A percentile compares a stretch with the other conserved stretches of the same genome.
Conservation (phyloP, 1,140 invertebrate genomes). For the Drosophila bocqueti region DNA sequence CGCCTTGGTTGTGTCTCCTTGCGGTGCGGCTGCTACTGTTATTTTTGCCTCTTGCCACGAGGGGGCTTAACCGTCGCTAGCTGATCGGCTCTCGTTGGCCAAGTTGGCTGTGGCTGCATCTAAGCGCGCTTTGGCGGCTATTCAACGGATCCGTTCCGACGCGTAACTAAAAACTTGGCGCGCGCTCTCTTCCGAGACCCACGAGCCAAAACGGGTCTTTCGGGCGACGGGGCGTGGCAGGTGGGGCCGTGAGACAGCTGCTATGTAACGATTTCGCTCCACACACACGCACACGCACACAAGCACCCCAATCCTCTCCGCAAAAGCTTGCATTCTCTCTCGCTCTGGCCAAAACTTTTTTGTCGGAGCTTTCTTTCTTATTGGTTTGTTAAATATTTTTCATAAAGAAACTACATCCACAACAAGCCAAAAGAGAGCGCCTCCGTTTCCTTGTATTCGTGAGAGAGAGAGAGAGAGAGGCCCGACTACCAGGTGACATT, state of each 20-base stretch:
- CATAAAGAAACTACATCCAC: constrained; percentile 44
- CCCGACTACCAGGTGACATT: constrained; percentile 48
- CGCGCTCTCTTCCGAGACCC: constrained; percentile 67
- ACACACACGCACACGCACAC: constrained; percentile 13
- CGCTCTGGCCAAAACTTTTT: constrained; percentile 27
- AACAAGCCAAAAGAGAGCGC: constrained; percentile 30
- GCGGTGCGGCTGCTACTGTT: constrained; percentile 21
- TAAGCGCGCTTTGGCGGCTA: constrained; percentile 75
- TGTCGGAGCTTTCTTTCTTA: constrained; percentile 49
- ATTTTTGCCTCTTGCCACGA: constrained; percentile 16
- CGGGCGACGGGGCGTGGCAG: constrained; percentile 41
- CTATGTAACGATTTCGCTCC: constrained; percentile 54
- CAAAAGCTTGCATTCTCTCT: constrained; percentile 50
- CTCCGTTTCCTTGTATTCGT: constrained; percentile 11
- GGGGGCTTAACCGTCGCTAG: constrained; percentile 49
- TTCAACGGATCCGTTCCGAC: constrained; percentile 80
- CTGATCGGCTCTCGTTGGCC: constrained; percentile 46
- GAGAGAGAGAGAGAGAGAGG: constrained; percentile 5
- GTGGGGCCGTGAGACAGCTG: constrained; percentile 47
- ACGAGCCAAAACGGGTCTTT: constrained; percentile 74
- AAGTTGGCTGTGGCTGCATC: constrained; percentile 60
- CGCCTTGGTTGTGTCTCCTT: constrained; percentile 15
- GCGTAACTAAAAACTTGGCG: constrained; percentile 83
- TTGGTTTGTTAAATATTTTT: constrained; percentile 52
- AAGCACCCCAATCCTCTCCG: constrained; percentile 36